Evolutionary conservation across 2,888 invertebrate species (phyloP).

Genomic region (Brachylomia viminalis): DNA sequence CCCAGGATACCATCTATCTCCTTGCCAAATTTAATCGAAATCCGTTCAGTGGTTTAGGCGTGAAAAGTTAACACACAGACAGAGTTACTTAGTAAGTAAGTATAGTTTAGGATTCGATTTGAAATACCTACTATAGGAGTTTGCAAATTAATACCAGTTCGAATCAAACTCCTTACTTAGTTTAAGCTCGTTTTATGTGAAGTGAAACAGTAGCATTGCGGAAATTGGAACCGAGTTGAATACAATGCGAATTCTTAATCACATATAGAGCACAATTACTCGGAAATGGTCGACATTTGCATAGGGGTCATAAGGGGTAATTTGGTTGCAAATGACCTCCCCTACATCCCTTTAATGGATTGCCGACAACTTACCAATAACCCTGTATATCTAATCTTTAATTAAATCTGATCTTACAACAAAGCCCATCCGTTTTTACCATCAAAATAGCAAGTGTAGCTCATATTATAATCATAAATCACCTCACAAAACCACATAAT

Average conservation of each 20-base stretch:
- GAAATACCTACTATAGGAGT: neutral
- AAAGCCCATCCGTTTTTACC: neutral
- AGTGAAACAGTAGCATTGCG: neutral
- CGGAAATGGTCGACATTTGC: too few relatives aligned
- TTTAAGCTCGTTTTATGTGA: neutral
- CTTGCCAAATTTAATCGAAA: too few relatives aligned
- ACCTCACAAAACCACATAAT: constrained; percentile 13
- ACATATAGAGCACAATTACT: too few relatives aligned
- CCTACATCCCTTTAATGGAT: too few relatives aligned
- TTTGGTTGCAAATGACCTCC: too few relatives aligned
- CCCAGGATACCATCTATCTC: too few relatives aligned
- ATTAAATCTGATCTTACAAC: constrained; percentile 1
- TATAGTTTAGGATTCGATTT: neutral
- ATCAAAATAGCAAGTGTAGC: neutral
- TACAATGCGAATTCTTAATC: neutral
- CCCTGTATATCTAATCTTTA: neutral
- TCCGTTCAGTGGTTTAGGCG: too few relatives aligned
- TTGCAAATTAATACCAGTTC: neutral
- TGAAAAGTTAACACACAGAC: too few relatives aligned
- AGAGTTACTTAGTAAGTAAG: too few relatives aligned
- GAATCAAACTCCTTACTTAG: neutral
- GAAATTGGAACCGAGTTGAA: neutral
- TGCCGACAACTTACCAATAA: too few relatives aligned
- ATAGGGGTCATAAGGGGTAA: too few relatives aligned
- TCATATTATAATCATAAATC: constrained; percentile 15